These are phyloP conservation scores for Drepana falcataria DNA, from an alignment of 2,888 invertebrate genomes.

Conservation along the genomic window DNA sequence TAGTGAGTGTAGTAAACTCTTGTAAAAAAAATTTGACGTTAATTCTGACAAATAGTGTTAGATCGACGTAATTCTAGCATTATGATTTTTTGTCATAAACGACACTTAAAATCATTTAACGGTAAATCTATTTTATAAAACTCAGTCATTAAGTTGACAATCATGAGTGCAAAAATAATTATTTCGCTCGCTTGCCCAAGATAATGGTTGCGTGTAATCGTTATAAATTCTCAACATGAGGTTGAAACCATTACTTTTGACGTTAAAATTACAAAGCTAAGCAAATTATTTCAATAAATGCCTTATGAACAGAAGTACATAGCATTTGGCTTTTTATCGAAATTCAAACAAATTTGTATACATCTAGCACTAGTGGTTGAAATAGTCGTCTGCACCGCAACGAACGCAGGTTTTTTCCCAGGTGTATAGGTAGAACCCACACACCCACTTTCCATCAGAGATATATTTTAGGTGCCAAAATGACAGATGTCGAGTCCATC, in stretches of 20 bases:
- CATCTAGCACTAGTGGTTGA: too few species aligned
- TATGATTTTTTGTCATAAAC: background rate
- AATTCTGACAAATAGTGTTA: too few species aligned
- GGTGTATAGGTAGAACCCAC: too few species aligned
- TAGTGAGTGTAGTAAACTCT: too few species aligned
- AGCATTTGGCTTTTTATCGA: background rate
- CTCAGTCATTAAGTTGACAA: background rate
- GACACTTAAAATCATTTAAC: too few species aligned
- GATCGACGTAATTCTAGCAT: too few species aligned
- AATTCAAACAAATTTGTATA: background rate
- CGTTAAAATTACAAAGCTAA: slow-evolving; percentile 3
- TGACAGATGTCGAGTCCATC: too few species aligned
- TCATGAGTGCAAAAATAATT: background rate
- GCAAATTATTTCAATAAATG: background rate
- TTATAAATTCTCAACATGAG: background rate
- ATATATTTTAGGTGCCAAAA: too few species aligned
- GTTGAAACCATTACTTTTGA: slow-evolving; percentile 3
- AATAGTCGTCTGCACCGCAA: too few species aligned
- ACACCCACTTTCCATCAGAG: too few species aligned
- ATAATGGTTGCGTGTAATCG: slow-evolving; percentile 4
- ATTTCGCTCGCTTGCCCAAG: slow-evolving; percentile 5
- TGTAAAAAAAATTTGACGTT: too few species aligned
- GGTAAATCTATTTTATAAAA: background rate
- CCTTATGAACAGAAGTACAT: background rate
- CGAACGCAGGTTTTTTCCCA: too few species aligned